Conservation (phyloP, 2,888 invertebrate species). For the Galerucella nymphaeae region DNA sequence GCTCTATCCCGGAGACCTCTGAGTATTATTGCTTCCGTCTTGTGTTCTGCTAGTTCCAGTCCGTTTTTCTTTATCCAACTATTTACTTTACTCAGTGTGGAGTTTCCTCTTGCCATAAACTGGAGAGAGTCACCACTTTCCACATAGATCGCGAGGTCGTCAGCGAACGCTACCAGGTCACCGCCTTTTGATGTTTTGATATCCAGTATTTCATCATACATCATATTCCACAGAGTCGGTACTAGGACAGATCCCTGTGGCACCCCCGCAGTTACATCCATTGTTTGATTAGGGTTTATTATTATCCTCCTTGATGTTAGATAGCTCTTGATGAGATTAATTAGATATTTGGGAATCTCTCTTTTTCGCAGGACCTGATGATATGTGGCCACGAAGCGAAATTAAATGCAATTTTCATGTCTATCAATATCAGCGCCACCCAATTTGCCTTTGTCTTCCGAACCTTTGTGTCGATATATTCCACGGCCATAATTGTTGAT, state of each 20-base stretch:
- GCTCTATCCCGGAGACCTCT: not conserved
- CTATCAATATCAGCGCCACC: too few species aligned
- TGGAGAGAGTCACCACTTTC: too few species aligned
- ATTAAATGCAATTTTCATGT: conserved; percentile 4
- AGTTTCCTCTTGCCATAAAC: too few species aligned
- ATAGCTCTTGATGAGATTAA: not conserved
- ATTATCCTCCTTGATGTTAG: not conserved
- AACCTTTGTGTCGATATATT: not conserved
- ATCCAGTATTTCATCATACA: not conserved
- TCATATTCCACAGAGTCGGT: not conserved
- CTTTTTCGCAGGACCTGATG: not conserved
- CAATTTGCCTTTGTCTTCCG: not conserved
- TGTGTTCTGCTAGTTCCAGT: too few species aligned
- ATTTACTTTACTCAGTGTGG: too few species aligned
- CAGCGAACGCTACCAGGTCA: not conserved
- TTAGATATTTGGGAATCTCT: not conserved
- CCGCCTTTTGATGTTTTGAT: not conserved
- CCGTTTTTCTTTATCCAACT: too few species aligned
- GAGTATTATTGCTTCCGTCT: too few species aligned
- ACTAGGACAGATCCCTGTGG: conserved; percentile 13
- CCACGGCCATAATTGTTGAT: not conserved
- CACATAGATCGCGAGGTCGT: not conserved
- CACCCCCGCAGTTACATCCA: not conserved
- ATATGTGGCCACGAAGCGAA: not conserved
- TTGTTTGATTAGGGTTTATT: not conserved